These are phyloP conservation scores for Rhynchomys soricoides DNA, from an alignment of 2,113 vertebrate species.

Conservation along the genomic window DNA sequence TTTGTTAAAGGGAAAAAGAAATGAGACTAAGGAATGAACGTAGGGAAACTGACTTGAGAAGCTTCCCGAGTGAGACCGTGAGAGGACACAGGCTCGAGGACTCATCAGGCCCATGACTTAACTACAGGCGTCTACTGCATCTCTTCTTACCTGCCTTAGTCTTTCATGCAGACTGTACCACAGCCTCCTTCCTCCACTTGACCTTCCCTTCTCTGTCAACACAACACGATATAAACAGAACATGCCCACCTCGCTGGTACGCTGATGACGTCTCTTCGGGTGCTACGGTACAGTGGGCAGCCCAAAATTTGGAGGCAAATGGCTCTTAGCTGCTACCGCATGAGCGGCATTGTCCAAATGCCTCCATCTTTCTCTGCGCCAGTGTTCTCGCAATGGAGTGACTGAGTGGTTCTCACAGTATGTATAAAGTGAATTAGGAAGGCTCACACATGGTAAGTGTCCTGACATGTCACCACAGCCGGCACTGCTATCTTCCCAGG, in stretches of 20 bases:
- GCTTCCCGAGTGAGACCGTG: background rate
- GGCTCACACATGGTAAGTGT: background rate
- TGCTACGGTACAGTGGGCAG: background rate
- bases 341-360: background rate
- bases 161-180: slow-evolving; percentile 21
- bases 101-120: background rate
- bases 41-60: background rate
- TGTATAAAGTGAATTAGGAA: background rate
- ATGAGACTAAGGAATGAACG: background rate
- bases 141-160: background rate
- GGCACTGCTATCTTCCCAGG: background rate
- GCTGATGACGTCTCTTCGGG: background rate
- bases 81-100: background rate
- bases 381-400: background rate
- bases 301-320: background rate
- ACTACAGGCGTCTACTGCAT: background rate
- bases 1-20: slow-evolving; percentile 16
- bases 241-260: background rate
- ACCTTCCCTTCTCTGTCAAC: slow-evolving; percentile 44
- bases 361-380: background rate
- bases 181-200: background rate
- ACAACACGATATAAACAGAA: slow-evolving; percentile 34
- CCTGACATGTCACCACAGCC: background rate
- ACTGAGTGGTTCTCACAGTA: background rate
- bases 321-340: background rate